Evolutionary conservation across 2,888 invertebrate genomes (phyloP), one percentile per base, ranked within the genome.

Genomic region (Oxystoma pomonae): DNA sequence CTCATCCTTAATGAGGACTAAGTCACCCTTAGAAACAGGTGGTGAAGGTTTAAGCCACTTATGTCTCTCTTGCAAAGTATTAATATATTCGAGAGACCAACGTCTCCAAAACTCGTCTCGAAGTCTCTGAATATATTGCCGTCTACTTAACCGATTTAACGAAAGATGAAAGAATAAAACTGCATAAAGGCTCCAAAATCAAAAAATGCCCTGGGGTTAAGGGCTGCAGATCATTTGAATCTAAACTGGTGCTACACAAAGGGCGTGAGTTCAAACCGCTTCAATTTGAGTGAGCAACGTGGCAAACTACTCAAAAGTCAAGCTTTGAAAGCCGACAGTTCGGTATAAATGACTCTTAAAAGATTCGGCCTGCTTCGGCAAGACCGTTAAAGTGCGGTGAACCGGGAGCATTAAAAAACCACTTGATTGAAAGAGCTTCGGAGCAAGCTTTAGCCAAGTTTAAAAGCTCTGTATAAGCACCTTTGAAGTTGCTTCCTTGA

Each of bases 31-130:
- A n/a, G n/a, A n/a, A n/a, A n/a, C n/a, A n/a, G n/a, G n/a, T 50
- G 50, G 50, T 50, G 50, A 50, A 50, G 50, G 50, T n/a, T 50
- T 50, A n/a, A 50, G 50, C 50, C 50, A 50, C n/a, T 50, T 50
- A 50, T 50, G 50, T 9, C 50, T 9, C 50, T 50, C 50, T 50
- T 50, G 50, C 50, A 50, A 50, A n/a, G 50, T 50, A 50, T 50
- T 50, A n/a, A 50, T 50, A 50, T 50, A 50, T 50, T 50, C 50
- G n/a, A 50, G 9, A 50, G 9, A 50, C 50, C 50, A 50, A 50
- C 50, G 50, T 50, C 50, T 50, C 12, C 50, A n/a, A 50, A 50
- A 50, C 50, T 50, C 50, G n/a, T 12, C 50, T 50, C 9, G 50
- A n/a, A 50, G 50, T 50, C 50, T 50, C n/a, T 50, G 50, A 50